These are phyloP conservation scores for Dolomedes plantarius DNA, from an alignment of 2,888 invertebrate species.

Conservation along the genomic window DNA sequence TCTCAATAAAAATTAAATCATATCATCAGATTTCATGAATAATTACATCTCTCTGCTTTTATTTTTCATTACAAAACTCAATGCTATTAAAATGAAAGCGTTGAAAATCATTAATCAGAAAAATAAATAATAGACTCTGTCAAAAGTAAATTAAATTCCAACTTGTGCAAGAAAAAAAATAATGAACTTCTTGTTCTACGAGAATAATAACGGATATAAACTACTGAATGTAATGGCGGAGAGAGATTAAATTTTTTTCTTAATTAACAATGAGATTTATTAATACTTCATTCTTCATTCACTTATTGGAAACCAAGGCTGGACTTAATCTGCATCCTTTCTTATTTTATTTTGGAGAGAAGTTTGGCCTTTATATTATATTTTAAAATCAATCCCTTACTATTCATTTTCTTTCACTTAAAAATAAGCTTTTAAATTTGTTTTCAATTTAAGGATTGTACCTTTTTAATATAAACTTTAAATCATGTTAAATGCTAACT, in stretches of 20 bases:
- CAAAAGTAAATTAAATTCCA: constrained; percentile 10
- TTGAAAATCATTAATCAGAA: constrained; percentile 8
- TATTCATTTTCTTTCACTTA: too few species aligned
- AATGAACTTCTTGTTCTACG: background rate
- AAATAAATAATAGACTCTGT: constrained; percentile 5
- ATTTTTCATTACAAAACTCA: background rate
- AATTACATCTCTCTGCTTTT: background rate
- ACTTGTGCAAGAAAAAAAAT: background rate
- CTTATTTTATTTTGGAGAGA: too few species aligned
- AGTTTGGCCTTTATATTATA: too few species aligned
- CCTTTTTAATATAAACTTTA: too few species aligned
- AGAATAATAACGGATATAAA: background rate
- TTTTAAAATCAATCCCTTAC: too few species aligned
- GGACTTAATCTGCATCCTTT: too few species aligned
- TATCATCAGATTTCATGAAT: background rate
- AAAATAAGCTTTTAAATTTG: too few species aligned
- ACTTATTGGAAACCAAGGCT: background rate
- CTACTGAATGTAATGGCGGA: background rate
- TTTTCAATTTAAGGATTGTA: too few species aligned
- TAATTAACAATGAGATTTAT: background rate
- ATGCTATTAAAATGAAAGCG: background rate
- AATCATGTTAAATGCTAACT: too few species aligned
- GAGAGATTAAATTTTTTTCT: background rate
- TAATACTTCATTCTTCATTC: background rate
- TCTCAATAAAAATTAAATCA: background rate